These are phyloP conservation scores for Pagetopsis macropterus DNA, from an alignment of 2,797 vertebrate species.

Conservation along the genomic window DNA sequence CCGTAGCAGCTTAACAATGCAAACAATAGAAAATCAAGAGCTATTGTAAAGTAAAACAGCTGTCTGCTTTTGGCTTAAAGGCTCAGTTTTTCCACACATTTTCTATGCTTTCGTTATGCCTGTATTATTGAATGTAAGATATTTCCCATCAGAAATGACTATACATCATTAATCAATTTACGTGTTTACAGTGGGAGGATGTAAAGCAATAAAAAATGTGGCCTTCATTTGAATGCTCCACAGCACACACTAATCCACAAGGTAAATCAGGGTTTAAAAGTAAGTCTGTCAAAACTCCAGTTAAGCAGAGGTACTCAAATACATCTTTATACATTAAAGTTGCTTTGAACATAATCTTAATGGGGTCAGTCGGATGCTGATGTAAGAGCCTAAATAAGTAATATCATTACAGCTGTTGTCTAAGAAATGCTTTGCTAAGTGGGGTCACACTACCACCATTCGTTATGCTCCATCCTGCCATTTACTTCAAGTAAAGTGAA, in stretches of 20 bases:
- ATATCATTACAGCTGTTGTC: slow-evolving; percentile 18
- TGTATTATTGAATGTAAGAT: slow-evolving; percentile 27
- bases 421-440: slow-evolving; percentile 14
- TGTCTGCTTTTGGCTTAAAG: slow-evolving; percentile 50
- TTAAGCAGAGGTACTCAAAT: not conserved
- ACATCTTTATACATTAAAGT: not conserved
- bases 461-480: not conserved
- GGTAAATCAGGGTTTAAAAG: slow-evolving; percentile 2
- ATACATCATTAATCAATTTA: slow-evolving; percentile 9
- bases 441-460: not conserved
- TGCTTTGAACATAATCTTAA: slow-evolving; percentile 6
- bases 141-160: slow-evolving; percentile 27
- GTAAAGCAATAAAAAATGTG: slow-evolving; percentile 4
- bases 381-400: slow-evolving; percentile 16
- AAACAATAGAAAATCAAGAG: slow-evolving; percentile 64
- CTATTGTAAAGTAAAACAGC: slow-evolving; percentile 61
- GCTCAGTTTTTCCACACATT: slow-evolving; percentile 33
- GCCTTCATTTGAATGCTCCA: slow-evolving; percentile 2
- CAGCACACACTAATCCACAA: not conserved
- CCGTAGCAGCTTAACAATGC: slow-evolving; percentile 54
- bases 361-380: slow-evolving; percentile 11
- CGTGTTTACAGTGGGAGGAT: slow-evolving; percentile 16
- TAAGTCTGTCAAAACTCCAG: not conserved
- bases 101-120: slow-evolving; percentile 28
- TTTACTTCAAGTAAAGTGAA: not conserved